Base-by-base conservation (phyloP, 2,888 invertebrate genomes). In the Lithodes maja region DNA sequence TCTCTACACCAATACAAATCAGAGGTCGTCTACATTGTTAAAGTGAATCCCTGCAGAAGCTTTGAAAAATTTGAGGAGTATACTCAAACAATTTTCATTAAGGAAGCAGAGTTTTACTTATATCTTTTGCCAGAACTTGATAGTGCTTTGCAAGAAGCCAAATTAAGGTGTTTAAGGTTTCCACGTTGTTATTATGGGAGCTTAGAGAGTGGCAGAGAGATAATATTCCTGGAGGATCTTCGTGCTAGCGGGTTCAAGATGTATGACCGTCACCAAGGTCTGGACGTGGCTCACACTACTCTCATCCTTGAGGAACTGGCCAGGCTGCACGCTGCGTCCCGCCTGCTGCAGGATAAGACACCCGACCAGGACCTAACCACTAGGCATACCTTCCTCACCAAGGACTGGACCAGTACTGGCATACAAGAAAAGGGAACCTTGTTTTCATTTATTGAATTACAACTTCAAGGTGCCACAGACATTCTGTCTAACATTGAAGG, bases 291-390 rank as follows among this genome's bases (percentile, higher is more conserved):
- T 49, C 90, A 90, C 54, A 68, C 75, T 12, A 78, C 49, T 33
- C 69, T 90, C 33, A 33, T 33, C 33, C 33, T 33, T 33, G 33
- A 33, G 33, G 33, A 33, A 33, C 33, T 33, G 33, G 90, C 78
- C 33, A 81, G 90, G 52, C 78, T 90, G 7, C 90, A 90, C 80
- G 86, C 90, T 49, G 69, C 78, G 9, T 90, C 90, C 50, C 7
- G 54, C 9, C 15, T 90, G 1, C 74, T 86, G 9, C 75, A 84
- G 33, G 33, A 33, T 33, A 33, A 33, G 33, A 33, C 33, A 33
- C 33, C 33, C 33, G 33, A 33, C 33, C 33, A 33, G 33, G 33
- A 33, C 33, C 33, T 33, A 33, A 33, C 33, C 33, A 33, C 33
- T 33, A 33, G 33, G 33, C 33, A 33, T 33, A 33, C 33, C 33